phyloP scores from a whole-genome alignment of 2,797 vertebrate genomes.

The Sebastes melanostomus region DNA sequence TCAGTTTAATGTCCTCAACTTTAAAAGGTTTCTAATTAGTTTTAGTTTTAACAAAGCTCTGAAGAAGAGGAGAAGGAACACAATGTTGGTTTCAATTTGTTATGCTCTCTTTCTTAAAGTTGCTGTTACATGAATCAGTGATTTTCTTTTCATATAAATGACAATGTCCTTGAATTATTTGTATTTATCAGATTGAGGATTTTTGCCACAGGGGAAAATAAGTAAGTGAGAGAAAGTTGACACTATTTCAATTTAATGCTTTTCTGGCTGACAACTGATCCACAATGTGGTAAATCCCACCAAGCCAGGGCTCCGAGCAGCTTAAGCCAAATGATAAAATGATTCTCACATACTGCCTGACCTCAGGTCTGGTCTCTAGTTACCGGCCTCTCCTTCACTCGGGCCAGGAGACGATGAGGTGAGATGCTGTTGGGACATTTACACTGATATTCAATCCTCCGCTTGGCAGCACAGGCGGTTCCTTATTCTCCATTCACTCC shows the following conservation, averaged over 20 bases:
- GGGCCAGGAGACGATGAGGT: constrained; percentile 46
- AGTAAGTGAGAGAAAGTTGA: not conserved
- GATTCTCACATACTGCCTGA: constrained; percentile 10
- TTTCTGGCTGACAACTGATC: constrained; percentile 1
- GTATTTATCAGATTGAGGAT: not conserved
- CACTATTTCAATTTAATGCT: not conserved
- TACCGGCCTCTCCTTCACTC: not conserved
- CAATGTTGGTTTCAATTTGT: not conserved
- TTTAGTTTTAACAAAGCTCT: not conserved
- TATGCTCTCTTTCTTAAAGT: not conserved
- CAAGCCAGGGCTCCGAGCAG: not conserved
- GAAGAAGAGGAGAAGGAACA: not conserved
- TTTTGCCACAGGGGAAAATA: not conserved
- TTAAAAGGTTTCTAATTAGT: not conserved
- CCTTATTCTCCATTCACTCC: constrained; percentile 38
- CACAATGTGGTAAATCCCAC: not conserved
- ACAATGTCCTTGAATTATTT: not conserved
- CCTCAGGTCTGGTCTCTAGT: constrained; percentile 31
- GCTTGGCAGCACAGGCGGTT: constrained; percentile 48
- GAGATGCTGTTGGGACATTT: constrained; percentile 67
- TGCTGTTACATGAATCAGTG: not conserved
- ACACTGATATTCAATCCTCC: constrained; percentile 55
- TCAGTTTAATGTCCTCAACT: not conserved
- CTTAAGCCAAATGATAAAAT: constrained; percentile 17
- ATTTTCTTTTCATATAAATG: not conserved